These are phyloP conservation scores for Aldrovandia affinis DNA, from an alignment of 2,797 vertebrate species.

Conservation along the genomic window DNA sequence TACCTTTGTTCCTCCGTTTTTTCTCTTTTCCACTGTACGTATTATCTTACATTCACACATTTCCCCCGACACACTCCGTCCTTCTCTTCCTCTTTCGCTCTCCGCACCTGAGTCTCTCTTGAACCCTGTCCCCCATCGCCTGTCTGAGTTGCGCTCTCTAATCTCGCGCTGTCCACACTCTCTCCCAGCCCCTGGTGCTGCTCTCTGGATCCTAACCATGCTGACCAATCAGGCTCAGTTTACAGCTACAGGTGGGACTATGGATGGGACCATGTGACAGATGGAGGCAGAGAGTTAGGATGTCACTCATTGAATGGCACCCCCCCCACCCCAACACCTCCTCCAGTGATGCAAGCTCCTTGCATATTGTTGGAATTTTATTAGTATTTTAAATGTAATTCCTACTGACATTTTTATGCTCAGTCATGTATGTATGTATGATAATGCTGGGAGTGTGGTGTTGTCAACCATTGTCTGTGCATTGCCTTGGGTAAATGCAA, in stretches of 20 bases:
- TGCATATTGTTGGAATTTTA: not conserved
- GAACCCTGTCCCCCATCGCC: not conserved
- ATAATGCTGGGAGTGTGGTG: too few species aligned
- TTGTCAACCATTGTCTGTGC: not conserved
- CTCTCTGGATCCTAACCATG: not conserved
- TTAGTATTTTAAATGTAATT: slow-evolving; percentile 2
- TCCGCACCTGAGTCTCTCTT: not conserved
- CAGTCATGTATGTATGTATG: not conserved
- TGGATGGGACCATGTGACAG: not conserved
- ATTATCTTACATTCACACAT: not conserved
- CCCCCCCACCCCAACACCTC: not conserved
- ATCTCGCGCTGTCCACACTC: not conserved
- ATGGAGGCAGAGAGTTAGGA: not conserved
- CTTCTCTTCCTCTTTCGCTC: slow-evolving; percentile 20
- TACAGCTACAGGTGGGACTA: not conserved
- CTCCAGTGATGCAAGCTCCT: not conserved
- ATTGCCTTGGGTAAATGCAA: not conserved
- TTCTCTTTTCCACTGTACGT: not conserved
- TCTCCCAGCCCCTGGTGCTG: not conserved
- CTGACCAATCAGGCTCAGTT: not conserved
- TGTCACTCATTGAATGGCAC: too few species aligned
- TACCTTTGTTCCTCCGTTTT: not conserved
- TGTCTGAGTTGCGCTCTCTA: not conserved
- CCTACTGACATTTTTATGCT: not conserved
- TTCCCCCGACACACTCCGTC: slow-evolving; percentile 15